Conservation (phyloP, 2,113 vertebrate genomes). For the Ploceus nigricollis region DNA sequence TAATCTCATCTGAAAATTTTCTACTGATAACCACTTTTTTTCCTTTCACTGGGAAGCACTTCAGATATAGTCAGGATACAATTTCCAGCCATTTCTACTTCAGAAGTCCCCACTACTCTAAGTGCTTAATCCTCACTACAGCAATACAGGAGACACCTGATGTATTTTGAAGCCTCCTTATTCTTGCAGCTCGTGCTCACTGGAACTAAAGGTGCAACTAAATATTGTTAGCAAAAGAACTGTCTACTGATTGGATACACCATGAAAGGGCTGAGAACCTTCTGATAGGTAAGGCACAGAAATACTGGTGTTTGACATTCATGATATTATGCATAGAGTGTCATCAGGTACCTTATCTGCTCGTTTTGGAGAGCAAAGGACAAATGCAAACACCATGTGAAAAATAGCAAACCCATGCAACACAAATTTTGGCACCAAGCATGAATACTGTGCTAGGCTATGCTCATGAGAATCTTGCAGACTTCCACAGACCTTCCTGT, state of each 20-base stretch:
- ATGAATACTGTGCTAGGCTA: background rate
- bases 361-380: background rate
- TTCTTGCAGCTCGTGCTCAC: background rate
- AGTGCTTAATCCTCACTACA: background rate
- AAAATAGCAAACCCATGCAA: background rate
- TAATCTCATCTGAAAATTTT: background rate
- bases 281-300: background rate
- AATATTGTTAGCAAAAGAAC: background rate
- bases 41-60: background rate
- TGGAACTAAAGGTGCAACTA: background rate
- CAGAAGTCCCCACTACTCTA: background rate
- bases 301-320: background rate
- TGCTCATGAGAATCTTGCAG: background rate
- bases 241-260: background rate
- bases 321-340: background rate
- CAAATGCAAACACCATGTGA: background rate
- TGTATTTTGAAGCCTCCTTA: background rate
- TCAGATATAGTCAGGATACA: background rate
- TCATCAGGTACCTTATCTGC: background rate
- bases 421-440: background rate
- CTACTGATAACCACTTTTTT: background rate
- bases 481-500: background rate
- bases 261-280: accelerated
- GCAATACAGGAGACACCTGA: accelerated
- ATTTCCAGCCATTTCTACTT: background rate